Evolutionary conservation across 2,113 vertebrate species (phyloP).

Genomic region (Notothenia rossii): DNA sequence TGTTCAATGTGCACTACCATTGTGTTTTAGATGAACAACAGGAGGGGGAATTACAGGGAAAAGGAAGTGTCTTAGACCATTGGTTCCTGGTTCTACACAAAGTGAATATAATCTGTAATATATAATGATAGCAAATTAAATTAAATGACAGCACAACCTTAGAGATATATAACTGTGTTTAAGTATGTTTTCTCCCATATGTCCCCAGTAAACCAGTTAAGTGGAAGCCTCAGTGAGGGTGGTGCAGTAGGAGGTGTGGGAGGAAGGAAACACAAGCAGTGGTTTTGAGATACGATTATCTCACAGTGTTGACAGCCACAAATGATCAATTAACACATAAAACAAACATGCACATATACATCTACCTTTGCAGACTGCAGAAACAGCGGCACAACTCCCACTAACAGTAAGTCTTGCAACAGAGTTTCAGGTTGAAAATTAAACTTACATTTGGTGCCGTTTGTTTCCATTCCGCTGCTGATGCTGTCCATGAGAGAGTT

Average conservation of each 20-base stretch:
- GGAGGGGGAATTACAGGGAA: not conserved
- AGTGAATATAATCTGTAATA: not conserved
- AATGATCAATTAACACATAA: not conserved
- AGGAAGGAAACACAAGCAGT: not conserved
- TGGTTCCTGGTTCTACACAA: not conserved
- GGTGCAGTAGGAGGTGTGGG: constrained; percentile 8
- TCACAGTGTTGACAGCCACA: constrained; percentile 6
- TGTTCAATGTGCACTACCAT: constrained; percentile 38
- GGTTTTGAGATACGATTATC: not conserved
- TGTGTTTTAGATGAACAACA: constrained; percentile 31
- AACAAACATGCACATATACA: not conserved
- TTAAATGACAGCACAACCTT: not conserved
- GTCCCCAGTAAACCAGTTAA: not conserved
- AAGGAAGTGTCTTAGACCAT: constrained; percentile 3
- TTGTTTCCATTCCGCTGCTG: constrained; percentile 70
- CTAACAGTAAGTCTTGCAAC: not conserved
- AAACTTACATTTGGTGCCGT: constrained; percentile 73
- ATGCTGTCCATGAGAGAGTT: constrained; percentile 38
- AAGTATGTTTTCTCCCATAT: not conserved
- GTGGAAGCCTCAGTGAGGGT: not conserved
- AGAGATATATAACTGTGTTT: not conserved
- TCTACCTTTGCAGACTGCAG: not conserved
- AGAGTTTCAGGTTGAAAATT: not conserved
- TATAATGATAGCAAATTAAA: not conserved
- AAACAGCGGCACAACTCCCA: not conserved